Evolutionary conservation across 37 sponge, comb jelly and placozoan species (phyloP), one percentile per base, ranked within the genome.

Genomic region (Halisarca cf. caerulea): DNA sequence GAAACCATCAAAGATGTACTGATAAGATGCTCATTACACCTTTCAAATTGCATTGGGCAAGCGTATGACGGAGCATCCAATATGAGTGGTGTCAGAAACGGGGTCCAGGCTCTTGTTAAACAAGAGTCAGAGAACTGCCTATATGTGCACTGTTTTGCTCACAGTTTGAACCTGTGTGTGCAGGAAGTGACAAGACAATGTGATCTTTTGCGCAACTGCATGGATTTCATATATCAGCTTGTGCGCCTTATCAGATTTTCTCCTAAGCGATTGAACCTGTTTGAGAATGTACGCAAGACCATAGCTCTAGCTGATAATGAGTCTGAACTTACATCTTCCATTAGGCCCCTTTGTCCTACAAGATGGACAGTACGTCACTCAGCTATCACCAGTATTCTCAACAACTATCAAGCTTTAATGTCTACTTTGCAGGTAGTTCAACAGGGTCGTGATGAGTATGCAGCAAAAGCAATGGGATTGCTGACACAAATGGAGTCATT

Each of bases 11-110:
- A 74, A 39, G 78, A n/a, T 21, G 25, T 39, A 14, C 78, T 74
- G 14, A 38, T 33, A 40, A 14, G 44, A 39, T 74, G 40, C n/a
- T 33, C 44, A 17, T 24, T 74, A 33, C 78, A 38, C 32, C 68
- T 66, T 66, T 66, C 68, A 20, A 20, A 66, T 28, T 66, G 68
- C 32, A 20, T 28, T 28, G 68, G n/a, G 23, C 68, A 66, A 66
- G 68, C 32, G 11, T 54, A 54, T 54, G 11, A 54, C 57, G 57
- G 57, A 54, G 57, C 57, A 54, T 54, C 57, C 57, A 66, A 66
- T 25, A 66, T 66, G 24, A 66, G 68, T 25, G 68, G 68, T 28
- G 32, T 66, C 68, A 66, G 24, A 20, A 66, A 66, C 32, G 68
- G 32, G 68, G 24, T 66, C 9, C 68, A 66, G 32, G 68, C 68